phyloP scores from a whole-genome alignment of 2,113 vertebrate genomes.

The Lepidiolamprologus cunningtoni region DNA sequence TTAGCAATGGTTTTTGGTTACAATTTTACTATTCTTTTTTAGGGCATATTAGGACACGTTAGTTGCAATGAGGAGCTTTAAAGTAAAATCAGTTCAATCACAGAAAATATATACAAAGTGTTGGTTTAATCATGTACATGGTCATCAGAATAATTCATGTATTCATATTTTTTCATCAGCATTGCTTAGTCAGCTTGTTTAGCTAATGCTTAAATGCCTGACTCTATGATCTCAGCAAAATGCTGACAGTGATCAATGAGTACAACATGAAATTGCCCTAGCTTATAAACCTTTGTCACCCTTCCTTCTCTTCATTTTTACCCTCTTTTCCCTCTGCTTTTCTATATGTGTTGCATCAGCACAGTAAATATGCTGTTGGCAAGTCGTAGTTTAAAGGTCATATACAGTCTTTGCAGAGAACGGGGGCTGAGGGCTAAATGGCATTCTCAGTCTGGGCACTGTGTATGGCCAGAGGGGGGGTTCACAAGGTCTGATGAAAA shows the following conservation, averaged over 20 bases:
- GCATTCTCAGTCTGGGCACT: slow-evolving; percentile 20
- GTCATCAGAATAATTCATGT: neutral
- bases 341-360: slow-evolving; percentile 29
- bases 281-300: neutral
- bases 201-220: neutral
- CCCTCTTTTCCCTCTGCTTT: neutral
- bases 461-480: slow-evolving; percentile 20
- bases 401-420: slow-evolving; percentile 3
- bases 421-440: slow-evolving; percentile 18
- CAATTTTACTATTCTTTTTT: neutral
- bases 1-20: neutral
- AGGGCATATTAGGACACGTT: neutral
- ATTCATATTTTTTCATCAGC: neutral
- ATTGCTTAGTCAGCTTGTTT: neutral
- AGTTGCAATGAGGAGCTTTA: neutral
- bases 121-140: neutral
- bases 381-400: slow-evolving; percentile 49
- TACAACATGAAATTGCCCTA: neutral
- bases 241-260: slow-evolving; percentile 18
- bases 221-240: neutral
- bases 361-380: slow-evolving; percentile 25
- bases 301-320: neutral
- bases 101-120: neutral
- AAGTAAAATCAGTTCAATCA: neutral
- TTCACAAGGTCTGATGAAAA: slow-evolving; percentile 51